Conservation (phyloP, 2,888 invertebrate genomes). For the Thysanoteuthis rhombus region DNA sequence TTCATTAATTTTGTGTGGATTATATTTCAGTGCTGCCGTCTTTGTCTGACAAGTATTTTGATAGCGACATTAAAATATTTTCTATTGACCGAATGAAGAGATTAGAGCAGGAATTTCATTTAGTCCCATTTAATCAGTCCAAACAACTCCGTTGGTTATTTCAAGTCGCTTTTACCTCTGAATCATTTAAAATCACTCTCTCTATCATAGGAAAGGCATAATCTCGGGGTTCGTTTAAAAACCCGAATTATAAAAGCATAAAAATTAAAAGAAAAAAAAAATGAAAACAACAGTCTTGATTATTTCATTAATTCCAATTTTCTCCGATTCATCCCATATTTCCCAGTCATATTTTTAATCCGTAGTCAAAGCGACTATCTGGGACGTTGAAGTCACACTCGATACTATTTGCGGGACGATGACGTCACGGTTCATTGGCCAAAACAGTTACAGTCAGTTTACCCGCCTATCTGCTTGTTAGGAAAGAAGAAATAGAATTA, state of each 20-base stretch:
- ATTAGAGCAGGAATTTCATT: neutral
- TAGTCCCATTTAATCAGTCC: neutral
- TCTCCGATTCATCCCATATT: neutral
- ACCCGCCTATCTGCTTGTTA: neutral
- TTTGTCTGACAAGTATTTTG: neutral
- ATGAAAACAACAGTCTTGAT: neutral
- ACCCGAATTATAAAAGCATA: neutral
- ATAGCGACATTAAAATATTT: neutral
- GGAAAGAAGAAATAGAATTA: neutral
- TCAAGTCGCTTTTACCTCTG: neutral
- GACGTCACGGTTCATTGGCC: neutral
- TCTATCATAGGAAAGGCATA: neutral
- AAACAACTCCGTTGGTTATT: neutral
- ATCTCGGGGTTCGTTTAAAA: neutral
- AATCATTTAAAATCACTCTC: neutral
- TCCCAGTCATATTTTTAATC: neutral
- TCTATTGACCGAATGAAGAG: neutral
- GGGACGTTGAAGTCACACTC: neutral
- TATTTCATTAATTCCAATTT: neutral
- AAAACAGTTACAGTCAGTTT: neutral
- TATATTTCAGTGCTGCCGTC: neutral
- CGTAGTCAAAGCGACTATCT: neutral
- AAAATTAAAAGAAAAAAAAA: neutral
- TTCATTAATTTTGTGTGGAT: too few species aligned
- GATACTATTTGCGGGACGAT: neutral